These are phyloP conservation scores for Buteo buteo DNA, from an alignment of 2,113 vertebrate genomes.

Conservation along the genomic window DNA sequence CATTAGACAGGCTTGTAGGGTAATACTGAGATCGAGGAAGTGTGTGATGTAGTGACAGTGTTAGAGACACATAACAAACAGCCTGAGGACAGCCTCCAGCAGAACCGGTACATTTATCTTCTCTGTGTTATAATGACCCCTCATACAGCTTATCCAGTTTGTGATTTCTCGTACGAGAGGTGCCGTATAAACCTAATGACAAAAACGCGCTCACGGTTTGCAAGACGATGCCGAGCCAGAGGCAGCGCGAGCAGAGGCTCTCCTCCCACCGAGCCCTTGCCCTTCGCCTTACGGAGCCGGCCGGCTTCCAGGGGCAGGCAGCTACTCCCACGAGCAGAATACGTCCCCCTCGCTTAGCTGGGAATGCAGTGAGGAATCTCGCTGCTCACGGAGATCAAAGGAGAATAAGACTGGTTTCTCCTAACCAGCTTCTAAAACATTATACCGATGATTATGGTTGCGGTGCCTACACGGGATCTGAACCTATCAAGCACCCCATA, in stretches of 20 bases:
- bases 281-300: background rate
- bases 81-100: conserved; percentile 63
- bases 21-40: conserved; percentile 60
- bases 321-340: background rate
- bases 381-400: background rate
- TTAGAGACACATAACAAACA: conserved; percentile 68
- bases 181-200: background rate
- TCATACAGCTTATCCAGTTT: background rate
- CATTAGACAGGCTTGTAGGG: conserved; percentile 69
- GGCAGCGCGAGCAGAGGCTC: background rate
- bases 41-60: conserved; percentile 59
- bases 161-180: conserved; percentile 19
- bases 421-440: background rate
- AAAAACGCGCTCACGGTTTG: background rate
- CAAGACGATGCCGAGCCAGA: background rate
- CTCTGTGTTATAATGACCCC: conserved; percentile 42
- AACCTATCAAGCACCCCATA: background rate
- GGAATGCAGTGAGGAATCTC: background rate
- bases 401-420: background rate
- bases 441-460: background rate
- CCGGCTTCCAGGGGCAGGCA: background rate
- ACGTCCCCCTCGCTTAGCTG: background rate
- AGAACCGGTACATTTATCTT: conserved; percentile 57
- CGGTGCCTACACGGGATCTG: background rate
- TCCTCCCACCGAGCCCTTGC: background rate